phyloP scores from a whole-genome alignment of 2,888 invertebrate genomes.

The Andrena flavipes region DNA sequence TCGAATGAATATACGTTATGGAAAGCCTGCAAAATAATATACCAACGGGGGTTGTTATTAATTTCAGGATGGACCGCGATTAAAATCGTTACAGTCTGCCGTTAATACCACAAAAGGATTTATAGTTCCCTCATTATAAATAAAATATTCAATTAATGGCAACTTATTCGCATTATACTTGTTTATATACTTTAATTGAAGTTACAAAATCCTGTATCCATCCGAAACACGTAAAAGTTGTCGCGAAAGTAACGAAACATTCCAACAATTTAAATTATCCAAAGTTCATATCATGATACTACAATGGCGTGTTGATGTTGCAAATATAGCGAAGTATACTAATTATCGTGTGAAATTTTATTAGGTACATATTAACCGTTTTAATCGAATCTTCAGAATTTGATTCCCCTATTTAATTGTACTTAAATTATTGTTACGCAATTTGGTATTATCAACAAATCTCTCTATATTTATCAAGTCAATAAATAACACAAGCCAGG shows the following conservation, averaged over 20 bases:
- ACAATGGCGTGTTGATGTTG: background rate
- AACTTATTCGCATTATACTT: no score
- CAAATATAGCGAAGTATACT: background rate
- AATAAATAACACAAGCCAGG: conserved; percentile 28
- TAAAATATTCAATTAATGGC: no score
- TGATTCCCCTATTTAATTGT: background rate
- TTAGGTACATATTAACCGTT: background rate
- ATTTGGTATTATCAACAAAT: conserved; percentile 16
- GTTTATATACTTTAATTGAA: no score
- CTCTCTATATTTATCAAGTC: conserved; percentile 17
- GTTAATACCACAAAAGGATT: no score
- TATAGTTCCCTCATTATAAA: no score
- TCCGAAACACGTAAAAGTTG: background rate
- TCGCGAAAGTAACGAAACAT: background rate
- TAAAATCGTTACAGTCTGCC: no score
- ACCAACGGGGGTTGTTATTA: no score
- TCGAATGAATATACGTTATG: background rate
- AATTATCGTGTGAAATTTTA: background rate
- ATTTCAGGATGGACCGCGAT: no score
- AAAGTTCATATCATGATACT: background rate
- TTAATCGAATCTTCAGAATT: conserved; percentile 1
- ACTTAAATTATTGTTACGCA: conserved; percentile 2
- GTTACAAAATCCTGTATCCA: no score
- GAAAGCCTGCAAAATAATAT: background rate
- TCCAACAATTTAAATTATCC: background rate